Evolutionary conservation across 2,113 vertebrate genomes (phyloP).

Genomic region (Hypocryptadius cinnamomeus): DNA sequence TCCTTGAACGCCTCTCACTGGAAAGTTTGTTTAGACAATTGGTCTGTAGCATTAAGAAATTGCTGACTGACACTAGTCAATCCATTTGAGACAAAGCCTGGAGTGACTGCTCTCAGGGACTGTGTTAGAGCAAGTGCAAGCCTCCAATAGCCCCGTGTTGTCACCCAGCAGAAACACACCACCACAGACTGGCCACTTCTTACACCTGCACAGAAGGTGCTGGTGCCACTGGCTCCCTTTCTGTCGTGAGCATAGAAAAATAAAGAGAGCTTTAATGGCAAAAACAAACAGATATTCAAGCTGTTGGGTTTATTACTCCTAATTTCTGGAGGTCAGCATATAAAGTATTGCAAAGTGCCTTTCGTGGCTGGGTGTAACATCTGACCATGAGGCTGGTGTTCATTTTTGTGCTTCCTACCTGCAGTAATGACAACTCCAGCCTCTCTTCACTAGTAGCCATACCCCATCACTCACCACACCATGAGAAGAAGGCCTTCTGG

Average conservation of each 20-base stretch:
- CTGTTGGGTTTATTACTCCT: not conserved
- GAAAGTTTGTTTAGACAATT: not conserved
- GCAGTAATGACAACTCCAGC: not conserved
- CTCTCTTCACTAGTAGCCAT: not conserved
- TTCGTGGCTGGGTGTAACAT: not conserved
- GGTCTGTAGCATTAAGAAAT: not conserved
- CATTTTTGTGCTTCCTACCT: not conserved
- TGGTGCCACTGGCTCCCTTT: rapidly evolving
- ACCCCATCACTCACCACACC: rapidly evolving
- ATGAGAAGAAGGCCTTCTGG: not conserved
- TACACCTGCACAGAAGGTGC: not conserved
- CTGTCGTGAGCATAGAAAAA: not conserved
- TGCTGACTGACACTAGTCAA: not conserved
- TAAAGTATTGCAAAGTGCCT: not conserved
- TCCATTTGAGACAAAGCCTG: not conserved
- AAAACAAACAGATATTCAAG: not conserved
- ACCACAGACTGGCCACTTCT: not conserved
- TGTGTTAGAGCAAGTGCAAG: rapidly evolving
- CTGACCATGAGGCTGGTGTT: not conserved
- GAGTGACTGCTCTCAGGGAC: not conserved
- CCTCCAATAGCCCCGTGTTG: rapidly evolving
- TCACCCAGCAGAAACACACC: not conserved
- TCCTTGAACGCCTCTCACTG: not conserved
- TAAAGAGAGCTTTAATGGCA: not conserved
- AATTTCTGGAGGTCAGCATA: not conserved